phyloP scores from a whole-genome alignment of 1,140 invertebrate species.

The Zaprionus inermis region DNA sequence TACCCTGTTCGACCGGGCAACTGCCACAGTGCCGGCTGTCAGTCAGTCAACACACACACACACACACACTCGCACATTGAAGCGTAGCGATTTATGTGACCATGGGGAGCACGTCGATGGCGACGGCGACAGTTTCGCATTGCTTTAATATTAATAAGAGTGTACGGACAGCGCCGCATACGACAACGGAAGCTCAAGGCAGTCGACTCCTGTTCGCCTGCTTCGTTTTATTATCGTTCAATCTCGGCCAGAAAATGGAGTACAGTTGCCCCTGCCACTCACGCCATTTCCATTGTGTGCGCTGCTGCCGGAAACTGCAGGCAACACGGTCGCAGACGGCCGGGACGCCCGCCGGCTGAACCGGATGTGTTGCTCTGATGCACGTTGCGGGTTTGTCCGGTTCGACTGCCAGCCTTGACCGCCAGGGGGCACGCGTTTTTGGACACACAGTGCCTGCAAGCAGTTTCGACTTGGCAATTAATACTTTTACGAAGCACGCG shows the following conservation, averaged over 20 bases:
- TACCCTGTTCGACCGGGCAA: slow-evolving; percentile 34
- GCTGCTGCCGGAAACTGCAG: slow-evolving; percentile 61
- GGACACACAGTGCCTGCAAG: slow-evolving; percentile 31
- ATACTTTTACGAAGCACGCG: slow-evolving; percentile 62
- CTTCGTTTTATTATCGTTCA: slow-evolving; percentile 70
- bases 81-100: slow-evolving; percentile 65
- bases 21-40: slow-evolving; percentile 15
- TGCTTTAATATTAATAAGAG: slow-evolving; percentile 77
- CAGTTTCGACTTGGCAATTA: slow-evolving; percentile 69
- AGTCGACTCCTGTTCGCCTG: slow-evolving; percentile 23
- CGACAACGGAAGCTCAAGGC: slow-evolving; percentile 60
- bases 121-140: slow-evolving; percentile 50
- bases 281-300: neutral
- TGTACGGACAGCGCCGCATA: slow-evolving; percentile 17
- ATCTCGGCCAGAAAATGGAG: slow-evolving; percentile 46
- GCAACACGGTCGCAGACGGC: slow-evolving; percentile 64
- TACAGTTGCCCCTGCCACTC: neutral
- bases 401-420: slow-evolving; percentile 21
- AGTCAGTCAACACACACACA: slow-evolving; percentile 2
- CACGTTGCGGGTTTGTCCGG: slow-evolving; percentile 27
- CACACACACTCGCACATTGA: neutral
- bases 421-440: too few species aligned
- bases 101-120: slow-evolving; percentile 52
- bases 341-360: slow-evolving; percentile 7
- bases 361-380: slow-evolving; percentile 58